Evolutionary conservation across 2,797 vertebrate species (phyloP).

Genomic region (Margarornis squamiger): DNA sequence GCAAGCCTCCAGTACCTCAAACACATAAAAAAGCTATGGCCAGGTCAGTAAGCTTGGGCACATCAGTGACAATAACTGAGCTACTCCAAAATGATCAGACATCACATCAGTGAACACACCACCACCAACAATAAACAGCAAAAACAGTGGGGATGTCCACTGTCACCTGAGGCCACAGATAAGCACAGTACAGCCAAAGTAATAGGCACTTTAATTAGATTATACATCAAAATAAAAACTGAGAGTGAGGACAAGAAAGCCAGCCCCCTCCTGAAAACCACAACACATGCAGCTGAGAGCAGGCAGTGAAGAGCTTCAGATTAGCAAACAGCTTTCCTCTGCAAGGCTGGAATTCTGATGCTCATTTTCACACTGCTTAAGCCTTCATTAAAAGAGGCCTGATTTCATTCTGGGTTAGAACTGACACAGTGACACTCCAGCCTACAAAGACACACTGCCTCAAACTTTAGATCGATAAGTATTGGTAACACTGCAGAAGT

Average conservation of each 20-base stretch:
- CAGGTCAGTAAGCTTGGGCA: not conserved
- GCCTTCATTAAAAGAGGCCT: not conserved
- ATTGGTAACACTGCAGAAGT: not conserved
- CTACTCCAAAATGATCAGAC: not conserved
- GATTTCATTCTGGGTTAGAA: not conserved
- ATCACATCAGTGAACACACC: not conserved
- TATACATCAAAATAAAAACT: not conserved
- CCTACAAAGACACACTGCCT: not conserved
- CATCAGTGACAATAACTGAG: not conserved
- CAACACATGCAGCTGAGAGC: not conserved
- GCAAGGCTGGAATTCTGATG: not conserved
- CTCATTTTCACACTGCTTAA: not conserved
- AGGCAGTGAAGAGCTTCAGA: not conserved
- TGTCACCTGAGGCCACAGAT: not conserved
- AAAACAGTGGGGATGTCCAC: not conserved
- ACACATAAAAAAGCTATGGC: not conserved
- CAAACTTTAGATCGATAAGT: not conserved
- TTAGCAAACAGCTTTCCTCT: not conserved
- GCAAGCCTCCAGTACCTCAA: not conserved
- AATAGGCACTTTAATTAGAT: not conserved
- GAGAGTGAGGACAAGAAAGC: not conserved
- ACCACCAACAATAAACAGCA: not conserved
- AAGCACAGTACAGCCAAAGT: fast-evolving
- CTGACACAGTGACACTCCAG: not conserved
- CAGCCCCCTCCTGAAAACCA: not conserved